Conservation (phyloP, 2,113 vertebrate species). For the Osmerus mordax region DNA sequence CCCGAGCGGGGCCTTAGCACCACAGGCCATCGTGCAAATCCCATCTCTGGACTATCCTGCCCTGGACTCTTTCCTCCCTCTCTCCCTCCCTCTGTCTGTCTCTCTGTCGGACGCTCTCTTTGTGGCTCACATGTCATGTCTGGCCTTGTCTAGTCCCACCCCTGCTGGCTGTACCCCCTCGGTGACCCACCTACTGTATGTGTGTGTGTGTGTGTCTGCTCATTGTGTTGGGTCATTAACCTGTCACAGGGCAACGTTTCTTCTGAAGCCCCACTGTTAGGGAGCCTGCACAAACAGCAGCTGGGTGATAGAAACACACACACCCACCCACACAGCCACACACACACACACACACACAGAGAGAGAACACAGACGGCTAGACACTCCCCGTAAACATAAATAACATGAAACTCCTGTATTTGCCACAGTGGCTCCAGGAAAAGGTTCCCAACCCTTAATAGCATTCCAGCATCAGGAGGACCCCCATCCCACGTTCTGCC, state of each 20-base stretch:
- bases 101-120: conserved; percentile 7
- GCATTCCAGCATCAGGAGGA: neutral
- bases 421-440: too few relatives aligned
- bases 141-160: conserved; percentile 14
- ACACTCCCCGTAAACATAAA: too few relatives aligned
- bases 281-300: conserved; percentile 61
- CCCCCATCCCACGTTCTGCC: too few relatives aligned
- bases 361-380: too few relatives aligned
- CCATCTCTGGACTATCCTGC: conserved; percentile 4
- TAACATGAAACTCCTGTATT: too few relatives aligned
- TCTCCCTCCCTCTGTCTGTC: neutral
- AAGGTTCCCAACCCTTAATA: neutral
- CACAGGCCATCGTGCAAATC: neutral
- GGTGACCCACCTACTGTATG: conserved; percentile 12
- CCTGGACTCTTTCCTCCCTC: neutral
- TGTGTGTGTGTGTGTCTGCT: conserved; percentile 29
- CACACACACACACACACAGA: neutral
- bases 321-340: conserved; percentile 3
- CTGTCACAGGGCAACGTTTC: conserved; percentile 39
- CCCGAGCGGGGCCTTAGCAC: conserved; percentile 21
- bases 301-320: conserved; percentile 29
- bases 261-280: conserved; percentile 54
- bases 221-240: conserved; percentile 43
- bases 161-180: conserved; percentile 2
- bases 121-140: conserved; percentile 3